These are phyloP conservation scores for Protula sp. DNA, from an alignment of 2,888 invertebrate genomes.

Conservation along the genomic window DNA sequence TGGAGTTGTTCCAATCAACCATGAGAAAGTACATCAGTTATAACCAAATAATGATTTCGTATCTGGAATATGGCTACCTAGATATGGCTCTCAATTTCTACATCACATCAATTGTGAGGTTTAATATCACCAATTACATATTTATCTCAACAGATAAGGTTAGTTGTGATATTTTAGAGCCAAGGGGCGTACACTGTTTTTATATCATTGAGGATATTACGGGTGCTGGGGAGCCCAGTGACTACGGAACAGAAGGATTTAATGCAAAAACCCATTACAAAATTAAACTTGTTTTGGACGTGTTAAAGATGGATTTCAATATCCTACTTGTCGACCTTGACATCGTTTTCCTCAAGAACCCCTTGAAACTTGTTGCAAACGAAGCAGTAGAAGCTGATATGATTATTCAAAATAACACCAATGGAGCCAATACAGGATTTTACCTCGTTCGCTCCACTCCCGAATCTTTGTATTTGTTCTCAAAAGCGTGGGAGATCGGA, in stretches of 20 bases:
- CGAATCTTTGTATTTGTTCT: background rate
- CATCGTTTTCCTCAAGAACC: conserved; percentile 6
- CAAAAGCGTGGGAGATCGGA: conserved; percentile 1
- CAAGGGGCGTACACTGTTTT: background rate
- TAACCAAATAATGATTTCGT: no score
- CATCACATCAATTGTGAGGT: background rate
- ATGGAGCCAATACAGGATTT: conserved; percentile 1
- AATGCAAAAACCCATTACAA: conserved; percentile 2
- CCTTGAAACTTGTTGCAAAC: background rate
- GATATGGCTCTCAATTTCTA: conserved; percentile 4
- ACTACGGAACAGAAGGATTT: conserved; percentile 1
- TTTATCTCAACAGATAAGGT: conserved; percentile 1
- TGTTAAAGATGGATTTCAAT: background rate
- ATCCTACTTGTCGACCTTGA: conserved; percentile 3
- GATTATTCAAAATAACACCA: background rate
- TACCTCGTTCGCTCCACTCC: background rate
- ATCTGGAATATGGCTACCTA: background rate
- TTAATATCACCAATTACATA: background rate
- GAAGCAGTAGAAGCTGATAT: background rate
- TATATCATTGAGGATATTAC: no score
- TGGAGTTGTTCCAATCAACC: no score
- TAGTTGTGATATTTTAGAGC: background rate
- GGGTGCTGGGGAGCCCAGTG: background rate
- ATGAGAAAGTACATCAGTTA: no score
- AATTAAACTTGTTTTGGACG: conserved; percentile 1